Base-by-base conservation (phyloP, 2,888 invertebrate species). In the Schizotus pectinicornis region DNA sequence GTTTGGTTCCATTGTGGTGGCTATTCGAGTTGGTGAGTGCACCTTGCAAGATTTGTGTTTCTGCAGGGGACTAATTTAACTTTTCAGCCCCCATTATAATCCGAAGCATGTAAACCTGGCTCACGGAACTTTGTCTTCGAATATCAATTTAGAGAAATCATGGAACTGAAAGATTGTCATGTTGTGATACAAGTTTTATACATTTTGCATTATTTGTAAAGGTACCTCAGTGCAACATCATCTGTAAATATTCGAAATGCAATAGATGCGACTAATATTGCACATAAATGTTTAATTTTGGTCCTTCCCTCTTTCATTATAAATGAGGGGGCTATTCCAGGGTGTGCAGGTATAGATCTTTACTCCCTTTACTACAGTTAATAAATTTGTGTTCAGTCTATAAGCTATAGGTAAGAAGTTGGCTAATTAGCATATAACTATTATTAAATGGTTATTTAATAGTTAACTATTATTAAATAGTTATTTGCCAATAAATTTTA, bases 1-100 rank as follows among this genome's bases (percentile, higher is more conserved):
- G 32, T 73, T 70, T 61, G 66, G 61, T 22, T 55, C 69, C 7
- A 56, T 73, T 37, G 61, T 69, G 22, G 67, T 61, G 11, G 52
- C 68, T 12, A 73, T 73, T 38, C 59, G 71, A 64, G 58, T 65
- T 6, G 58, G 73, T 72, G 61, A 67, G 72, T 67, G 48, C 37
- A n/a, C n/a, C n/a, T n/a, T 22, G 22, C 5, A 22, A 2, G 7
- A 52, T 48, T 7, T 3, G 36, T 46, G n/a, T 34, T 53, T 32
- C 9, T 47, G 30, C 6, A n/a, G 8, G 0, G 11, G 7, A 13
- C 22, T 22, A 22, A 22, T 22, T 22, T 22, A 5, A 22, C 3
- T 22, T 22, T 53, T 22, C 9, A 33, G 31, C 30, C 7, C 46
- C 30, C n/a, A 14, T 49, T 35, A 13, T 36, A 14, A 11, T 45